Evolutionary conservation across 2,797 vertebrate species (phyloP), one percentile per base, ranked within the genome.

Genomic region (Sebastes taczanowskii): DNA sequence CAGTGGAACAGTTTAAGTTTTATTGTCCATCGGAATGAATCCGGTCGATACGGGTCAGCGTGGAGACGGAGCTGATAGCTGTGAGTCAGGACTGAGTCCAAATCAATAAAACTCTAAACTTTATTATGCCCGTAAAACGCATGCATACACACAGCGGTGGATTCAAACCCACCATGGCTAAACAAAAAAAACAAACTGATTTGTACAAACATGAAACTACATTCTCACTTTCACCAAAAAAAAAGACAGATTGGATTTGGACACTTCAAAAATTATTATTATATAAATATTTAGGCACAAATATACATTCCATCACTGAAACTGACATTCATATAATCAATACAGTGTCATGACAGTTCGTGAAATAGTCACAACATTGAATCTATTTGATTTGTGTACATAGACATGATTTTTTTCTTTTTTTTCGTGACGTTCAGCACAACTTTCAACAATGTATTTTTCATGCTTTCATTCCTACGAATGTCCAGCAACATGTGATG

Each of bases 1-100:
- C 86, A 91, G 76, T 74, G 78, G 65, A 86, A 84, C 83, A 78
- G 88, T 88, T 91, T 80, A 88, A 63, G 74, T 79, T 90, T 93
- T 91, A 88, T 87, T 84, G 81, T 88, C 83, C 63, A 74, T 70
- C 4, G 34, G 86, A 84, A 86, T 88, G 80, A 85, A 88, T 78
- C 53, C 11, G 38, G 84, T 88, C 80, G 65, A 88, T 92, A 71
- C 2, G 30, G 78, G 81, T 85, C 20, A n/a, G 73, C 20, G 16
- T 56, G 27, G 74, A 80, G 87, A 90, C 81, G 85, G 78, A 79
- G 86, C 85, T 76, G 86, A 88, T 83, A 74, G 71, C 84, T 66
- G 82, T 16, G 69, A 89, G 86, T 88, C 85, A 82, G 81, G 72
- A 77, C 71, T 22, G 42, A 84, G 77, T 86, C 78, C 72, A 79